Percentiles rank a stretch among this genome's conserved stretches.
Evolutionary conservation across 2,888 invertebrate genomes (phyloP).

Genomic region (Creontiades dilutus): DNA sequence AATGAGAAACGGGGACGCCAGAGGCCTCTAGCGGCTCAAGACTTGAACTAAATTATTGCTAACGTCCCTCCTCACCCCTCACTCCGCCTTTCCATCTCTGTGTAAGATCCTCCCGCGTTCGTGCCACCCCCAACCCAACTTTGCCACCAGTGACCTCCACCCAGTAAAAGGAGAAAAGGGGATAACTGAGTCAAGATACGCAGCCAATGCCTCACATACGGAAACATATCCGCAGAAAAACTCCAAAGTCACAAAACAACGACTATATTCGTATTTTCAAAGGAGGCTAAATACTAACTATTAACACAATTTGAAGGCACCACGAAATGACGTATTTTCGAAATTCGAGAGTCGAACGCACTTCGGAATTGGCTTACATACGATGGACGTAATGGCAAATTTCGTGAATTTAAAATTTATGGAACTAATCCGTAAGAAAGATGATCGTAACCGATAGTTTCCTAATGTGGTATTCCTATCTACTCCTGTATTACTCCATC

Average conservation of each 20-base stretch:
- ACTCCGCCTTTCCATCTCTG: not conserved
- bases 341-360: no score
- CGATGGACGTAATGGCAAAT: no score
- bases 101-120: slow-evolving; percentile 12
- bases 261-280: no score
- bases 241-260: slow-evolving; percentile 1
- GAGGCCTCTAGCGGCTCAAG: slow-evolving; percentile 67
- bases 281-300: no score
- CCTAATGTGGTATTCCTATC: no score
- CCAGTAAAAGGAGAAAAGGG: not conserved
- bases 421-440: no score
- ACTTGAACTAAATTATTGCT: slow-evolving; percentile 62
- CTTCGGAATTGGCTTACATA: no score
- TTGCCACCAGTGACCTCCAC: slow-evolving; percentile 28
- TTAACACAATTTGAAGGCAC: no score
- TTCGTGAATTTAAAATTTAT: no score
- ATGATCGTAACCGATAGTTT: no score
- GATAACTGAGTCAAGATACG: not conserved
- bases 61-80: slow-evolving; percentile 40
- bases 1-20: slow-evolving; percentile 33
- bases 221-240: not conserved
- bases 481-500: no score
- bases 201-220: not conserved
- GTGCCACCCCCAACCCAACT: not conserved
- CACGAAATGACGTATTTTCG: no score